phyloP scores from a whole-genome alignment of 2,113 vertebrate species.

The Callocephalon fimbriatum region DNA sequence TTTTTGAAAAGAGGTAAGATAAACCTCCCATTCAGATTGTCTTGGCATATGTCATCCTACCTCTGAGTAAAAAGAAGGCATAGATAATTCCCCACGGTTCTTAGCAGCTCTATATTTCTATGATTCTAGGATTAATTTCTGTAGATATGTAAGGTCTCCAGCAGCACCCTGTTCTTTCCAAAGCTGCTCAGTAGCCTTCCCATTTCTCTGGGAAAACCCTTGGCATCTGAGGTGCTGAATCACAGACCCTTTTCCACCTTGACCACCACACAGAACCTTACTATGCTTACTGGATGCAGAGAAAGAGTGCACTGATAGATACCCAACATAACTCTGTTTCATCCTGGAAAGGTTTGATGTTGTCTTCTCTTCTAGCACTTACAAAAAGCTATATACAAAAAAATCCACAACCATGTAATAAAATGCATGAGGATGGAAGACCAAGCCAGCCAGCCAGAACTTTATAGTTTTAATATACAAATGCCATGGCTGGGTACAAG shows the following conservation, averaged over 20 bases:
- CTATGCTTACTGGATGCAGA: background rate
- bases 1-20: background rate
- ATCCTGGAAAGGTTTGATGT: background rate
- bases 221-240: background rate
- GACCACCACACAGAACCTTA: background rate
- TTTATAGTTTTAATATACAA: background rate
- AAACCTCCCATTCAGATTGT: background rate
- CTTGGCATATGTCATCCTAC: background rate
- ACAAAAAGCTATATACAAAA: background rate
- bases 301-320: background rate
- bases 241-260: background rate
- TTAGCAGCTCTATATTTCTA: background rate
- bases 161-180: background rate
- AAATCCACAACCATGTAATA: background rate
- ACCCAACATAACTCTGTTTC: background rate
- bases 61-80: background rate
- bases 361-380: background rate
- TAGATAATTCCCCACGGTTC: background rate
- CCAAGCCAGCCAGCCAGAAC: background rate
- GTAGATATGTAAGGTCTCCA: background rate
- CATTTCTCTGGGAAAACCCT: background rate
- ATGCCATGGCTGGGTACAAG: background rate
- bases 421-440: background rate
- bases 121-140: background rate
- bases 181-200: background rate